Evolutionary conservation across 1,140 invertebrate genomes (phyloP).

Genomic region (Leptinotarsa undecemlineata): DNA sequence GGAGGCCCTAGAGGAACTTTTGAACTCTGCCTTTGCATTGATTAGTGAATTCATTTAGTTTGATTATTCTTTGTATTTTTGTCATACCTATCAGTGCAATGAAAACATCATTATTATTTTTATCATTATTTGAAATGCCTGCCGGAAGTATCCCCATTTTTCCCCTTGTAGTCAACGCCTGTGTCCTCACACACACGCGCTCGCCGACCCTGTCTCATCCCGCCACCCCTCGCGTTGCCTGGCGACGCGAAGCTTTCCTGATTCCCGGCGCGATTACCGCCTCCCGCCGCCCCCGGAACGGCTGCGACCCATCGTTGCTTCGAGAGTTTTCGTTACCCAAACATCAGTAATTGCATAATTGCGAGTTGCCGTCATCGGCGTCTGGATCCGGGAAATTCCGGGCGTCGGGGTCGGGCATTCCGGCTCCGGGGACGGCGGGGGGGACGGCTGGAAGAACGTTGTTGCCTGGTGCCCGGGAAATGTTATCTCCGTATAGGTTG

Average conservation of each 20-base stretch:
- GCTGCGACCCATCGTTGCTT: slow-evolving; percentile 1
- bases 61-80: too few relatives aligned
- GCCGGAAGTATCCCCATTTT: too few relatives aligned
- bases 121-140: too few relatives aligned
- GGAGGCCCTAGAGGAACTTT: too few relatives aligned
- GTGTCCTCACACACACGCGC: slow-evolving; percentile 9
- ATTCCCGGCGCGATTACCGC: slow-evolving; percentile 26
- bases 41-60: too few relatives aligned
- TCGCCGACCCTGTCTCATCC: slow-evolving; percentile 21
- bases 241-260: slow-evolving; percentile 24
- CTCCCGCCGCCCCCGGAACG: not conserved
- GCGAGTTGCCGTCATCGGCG: slow-evolving; percentile 25
- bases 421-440: not conserved
- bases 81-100: too few relatives aligned
- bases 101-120: too few relatives aligned
- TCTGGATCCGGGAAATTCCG: slow-evolving; percentile 27
- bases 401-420: not conserved
- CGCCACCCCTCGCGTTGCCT: slow-evolving; percentile 27
- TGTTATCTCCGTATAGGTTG: not conserved
- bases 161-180: too few relatives aligned
- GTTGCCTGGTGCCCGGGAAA: slow-evolving; percentile 6
- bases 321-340: slow-evolving; percentile 36
- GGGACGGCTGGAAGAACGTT: not conserved
- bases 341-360: slow-evolving; percentile 39
- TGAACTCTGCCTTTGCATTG: too few relatives aligned